Evolutionary conservation across 2,888 invertebrate species (phyloP).

Genomic region (Agrochola lota): DNA sequence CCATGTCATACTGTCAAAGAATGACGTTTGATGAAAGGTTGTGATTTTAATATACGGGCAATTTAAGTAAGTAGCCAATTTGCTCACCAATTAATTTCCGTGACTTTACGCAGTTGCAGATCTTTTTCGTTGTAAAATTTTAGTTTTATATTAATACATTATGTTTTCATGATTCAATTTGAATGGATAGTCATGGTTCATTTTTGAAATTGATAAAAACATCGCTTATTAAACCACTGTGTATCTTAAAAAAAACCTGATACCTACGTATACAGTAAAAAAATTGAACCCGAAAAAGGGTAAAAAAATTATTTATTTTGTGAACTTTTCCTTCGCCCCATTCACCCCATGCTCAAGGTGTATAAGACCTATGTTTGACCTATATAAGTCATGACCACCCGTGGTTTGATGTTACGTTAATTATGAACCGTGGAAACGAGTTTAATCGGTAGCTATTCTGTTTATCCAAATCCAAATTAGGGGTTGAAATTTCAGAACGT

Average conservation of each 20-base stretch:
- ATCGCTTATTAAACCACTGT: neutral
- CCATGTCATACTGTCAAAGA: neutral
- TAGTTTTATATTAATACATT: neutral
- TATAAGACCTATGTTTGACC: conserved; percentile 50
- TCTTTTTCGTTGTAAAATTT: neutral
- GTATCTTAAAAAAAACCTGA: no score
- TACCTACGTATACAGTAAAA: neutral
- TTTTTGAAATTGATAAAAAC: neutral
- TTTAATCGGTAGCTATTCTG: conserved; percentile 37
- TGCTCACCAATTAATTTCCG: no score
- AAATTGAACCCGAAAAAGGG: conserved; percentile 7
- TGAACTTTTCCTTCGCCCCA: conserved; percentile 26
- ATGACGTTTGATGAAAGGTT: no score
- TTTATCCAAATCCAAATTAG: conserved; percentile 40
- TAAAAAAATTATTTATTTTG: conserved; percentile 30
- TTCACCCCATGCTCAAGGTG: conserved; percentile 38
- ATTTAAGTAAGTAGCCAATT: neutral
- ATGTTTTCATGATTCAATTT: neutral
- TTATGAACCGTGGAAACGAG: conserved; percentile 49
- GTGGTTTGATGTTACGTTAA: conserved; percentile 41
- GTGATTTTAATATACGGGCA: neutral
- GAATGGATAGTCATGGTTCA: neutral
- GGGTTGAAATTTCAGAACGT: conserved; percentile 11
- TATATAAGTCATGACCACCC: conserved; percentile 45
- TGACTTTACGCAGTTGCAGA: neutral